These are phyloP conservation scores for Meloe dianella DNA, from an alignment of 2,888 invertebrate species.

Conservation along the genomic window DNA sequence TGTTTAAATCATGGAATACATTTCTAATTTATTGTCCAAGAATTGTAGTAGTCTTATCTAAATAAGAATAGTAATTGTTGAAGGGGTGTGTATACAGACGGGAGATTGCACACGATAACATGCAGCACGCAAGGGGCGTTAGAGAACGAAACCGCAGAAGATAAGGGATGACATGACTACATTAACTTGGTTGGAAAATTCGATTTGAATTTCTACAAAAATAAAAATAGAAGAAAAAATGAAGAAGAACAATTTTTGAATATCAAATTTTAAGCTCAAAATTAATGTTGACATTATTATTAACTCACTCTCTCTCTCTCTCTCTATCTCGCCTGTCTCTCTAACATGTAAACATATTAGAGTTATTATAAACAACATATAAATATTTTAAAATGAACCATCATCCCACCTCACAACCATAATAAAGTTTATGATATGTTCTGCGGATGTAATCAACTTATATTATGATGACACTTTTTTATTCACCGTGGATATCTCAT, in stretches of 20 bases:
- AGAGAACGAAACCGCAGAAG: background rate
- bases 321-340: too few relatives aligned
- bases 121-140: background rate
- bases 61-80: conserved; percentile 47
- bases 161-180: background rate
- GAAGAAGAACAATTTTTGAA: too few relatives aligned
- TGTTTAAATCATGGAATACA: background rate
- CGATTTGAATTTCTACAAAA: background rate
- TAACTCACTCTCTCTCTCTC: too few relatives aligned
- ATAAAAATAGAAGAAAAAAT: background rate
- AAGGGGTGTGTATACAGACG: conserved; percentile 33
- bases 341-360: background rate
- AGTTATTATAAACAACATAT: conserved; percentile 27
- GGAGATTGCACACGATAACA: conserved; percentile 13
- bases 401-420: conserved; percentile 36
- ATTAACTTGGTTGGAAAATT: background rate
- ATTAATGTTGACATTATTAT: conserved; percentile 1
- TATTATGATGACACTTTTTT: conserved; percentile 43
- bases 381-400: conserved; percentile 44
- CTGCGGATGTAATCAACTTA: conserved; percentile 40
- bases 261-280: background rate
- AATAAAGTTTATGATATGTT: conserved; percentile 42
- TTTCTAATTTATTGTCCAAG: background rate
- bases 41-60: conserved; percentile 35
- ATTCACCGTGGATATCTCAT: conserved; percentile 34